These are phyloP conservation scores for Linyphia triangularis DNA, from an alignment of 2,888 invertebrate genomes.

Conservation along the genomic window DNA sequence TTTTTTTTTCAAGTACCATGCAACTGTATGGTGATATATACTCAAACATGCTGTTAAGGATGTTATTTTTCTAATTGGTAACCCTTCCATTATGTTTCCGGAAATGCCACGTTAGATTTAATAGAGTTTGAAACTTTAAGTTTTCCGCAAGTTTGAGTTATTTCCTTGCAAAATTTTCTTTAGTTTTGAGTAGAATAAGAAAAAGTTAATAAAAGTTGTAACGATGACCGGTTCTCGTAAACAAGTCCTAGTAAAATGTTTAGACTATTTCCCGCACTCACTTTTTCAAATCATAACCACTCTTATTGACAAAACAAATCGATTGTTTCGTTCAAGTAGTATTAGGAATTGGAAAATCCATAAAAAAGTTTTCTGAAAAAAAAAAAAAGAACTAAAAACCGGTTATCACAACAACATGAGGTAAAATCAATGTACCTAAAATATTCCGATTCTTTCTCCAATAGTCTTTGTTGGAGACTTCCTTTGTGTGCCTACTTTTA, in stretches of 20 bases:
- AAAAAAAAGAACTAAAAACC: not conserved
- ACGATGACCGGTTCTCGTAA: too few relatives aligned
- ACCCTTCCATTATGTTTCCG: too few relatives aligned
- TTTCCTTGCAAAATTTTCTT: too few relatives aligned
- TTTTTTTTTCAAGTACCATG: too few relatives aligned
- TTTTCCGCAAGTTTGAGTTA: too few relatives aligned
- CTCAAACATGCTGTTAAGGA: too few relatives aligned
- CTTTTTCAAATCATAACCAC: not conserved
- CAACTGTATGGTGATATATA: too few relatives aligned
- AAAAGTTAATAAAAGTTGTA: too few relatives aligned
- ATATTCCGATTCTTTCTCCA: constrained; percentile 3
- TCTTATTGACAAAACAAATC: not conserved
- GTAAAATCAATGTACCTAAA: not conserved
- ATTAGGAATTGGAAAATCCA: not conserved
- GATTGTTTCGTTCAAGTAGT: not conserved
- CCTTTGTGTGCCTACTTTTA: not conserved
- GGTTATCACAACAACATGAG: constrained; percentile 3
- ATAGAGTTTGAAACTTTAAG: too few relatives aligned
- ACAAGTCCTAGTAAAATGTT: not conserved
- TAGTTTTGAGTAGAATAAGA: too few relatives aligned
- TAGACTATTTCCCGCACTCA: not conserved
- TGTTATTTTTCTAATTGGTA: too few relatives aligned
- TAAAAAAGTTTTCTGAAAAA: not conserved
- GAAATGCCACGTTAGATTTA: too few relatives aligned
- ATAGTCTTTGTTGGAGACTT: not conserved